phyloP scores from a whole-genome alignment of 1,140 invertebrate genomes.

The Conus betulinus region DNA sequence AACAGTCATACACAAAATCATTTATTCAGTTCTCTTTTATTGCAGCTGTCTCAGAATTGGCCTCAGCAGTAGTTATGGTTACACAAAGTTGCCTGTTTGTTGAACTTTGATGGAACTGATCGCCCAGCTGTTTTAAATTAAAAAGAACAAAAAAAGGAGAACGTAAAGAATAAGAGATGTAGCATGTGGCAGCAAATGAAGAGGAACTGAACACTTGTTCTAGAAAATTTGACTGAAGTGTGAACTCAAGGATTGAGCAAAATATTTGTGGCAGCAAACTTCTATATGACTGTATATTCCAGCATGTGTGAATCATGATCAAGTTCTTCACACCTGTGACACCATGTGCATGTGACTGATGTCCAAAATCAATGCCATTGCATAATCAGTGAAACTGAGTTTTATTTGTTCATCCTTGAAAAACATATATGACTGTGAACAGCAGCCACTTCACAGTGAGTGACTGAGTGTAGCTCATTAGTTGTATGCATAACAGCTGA shows the following conservation, averaged over 20 bases:
- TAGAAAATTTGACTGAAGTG: neutral
- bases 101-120: neutral
- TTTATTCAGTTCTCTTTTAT: neutral
- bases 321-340: neutral
- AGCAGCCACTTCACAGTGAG: neutral
- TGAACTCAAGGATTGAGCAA: neutral
- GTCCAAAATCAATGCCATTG: neutral
- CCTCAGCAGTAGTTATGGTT: neutral
- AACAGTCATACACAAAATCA: no score
- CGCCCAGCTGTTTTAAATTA: no score
- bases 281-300: neutral
- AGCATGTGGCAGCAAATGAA: neutral
- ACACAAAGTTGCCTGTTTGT: slow-evolving; percentile 1
- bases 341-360: neutral
- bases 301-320: neutral
- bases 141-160: no score
- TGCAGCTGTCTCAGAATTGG: neutral
- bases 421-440: neutral
- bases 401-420: neutral
- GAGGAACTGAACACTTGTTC: neutral
- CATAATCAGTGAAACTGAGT: neutral
- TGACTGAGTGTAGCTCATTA: neutral
- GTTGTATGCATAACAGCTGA: neutral
- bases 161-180: neutral
- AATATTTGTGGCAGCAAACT: neutral